A percentile compares a stretch with the other conserved stretches of the same genome.
Evolutionary conservation across 2,797 vertebrate genomes (phyloP).

Genomic region (Glyptemys insculpta): DNA sequence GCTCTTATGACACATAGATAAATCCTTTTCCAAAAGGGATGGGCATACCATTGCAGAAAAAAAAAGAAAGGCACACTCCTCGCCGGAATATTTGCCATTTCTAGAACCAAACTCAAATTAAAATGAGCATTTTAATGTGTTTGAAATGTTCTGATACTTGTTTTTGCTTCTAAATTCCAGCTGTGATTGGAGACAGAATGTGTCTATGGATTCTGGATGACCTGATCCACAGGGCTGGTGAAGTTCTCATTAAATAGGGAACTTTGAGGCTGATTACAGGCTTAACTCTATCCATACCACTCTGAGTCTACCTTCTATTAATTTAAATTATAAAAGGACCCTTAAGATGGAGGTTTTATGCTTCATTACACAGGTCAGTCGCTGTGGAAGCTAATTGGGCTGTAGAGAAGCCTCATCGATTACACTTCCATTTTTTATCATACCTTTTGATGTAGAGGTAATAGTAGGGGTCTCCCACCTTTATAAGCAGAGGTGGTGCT

Average conservation of each 20-base stretch:
- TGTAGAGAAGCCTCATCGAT: too few relatives aligned
- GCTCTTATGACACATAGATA: neutral
- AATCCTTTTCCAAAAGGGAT: neutral
- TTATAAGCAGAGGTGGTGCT: too few relatives aligned
- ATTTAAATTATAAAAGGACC: neutral
- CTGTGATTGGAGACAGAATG: neutral
- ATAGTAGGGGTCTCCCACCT: too few relatives aligned
- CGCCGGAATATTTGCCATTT: neutral
- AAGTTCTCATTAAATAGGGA: neutral
- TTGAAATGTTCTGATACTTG: neutral
- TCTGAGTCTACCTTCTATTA: neutral
- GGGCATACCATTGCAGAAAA: neutral
- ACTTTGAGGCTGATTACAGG: neutral
- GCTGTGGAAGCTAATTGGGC: neutral
- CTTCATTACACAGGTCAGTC: neutral
- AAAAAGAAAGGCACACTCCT: neutral
- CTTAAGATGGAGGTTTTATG: neutral
- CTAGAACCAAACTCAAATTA: neutral
- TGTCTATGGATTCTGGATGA: neutral
- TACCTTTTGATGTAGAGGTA: too few relatives aligned
- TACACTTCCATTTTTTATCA: too few relatives aligned
- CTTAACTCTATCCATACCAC: neutral
- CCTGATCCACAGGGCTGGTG: neutral
- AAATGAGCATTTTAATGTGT: neutral
- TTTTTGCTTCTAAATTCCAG: neutral